Percentiles rank a stretch among this genome's conserved stretches.
phyloP scores from a whole-genome alignment of 2,888 invertebrate species.

The Sminthurinus aureus region DNA sequence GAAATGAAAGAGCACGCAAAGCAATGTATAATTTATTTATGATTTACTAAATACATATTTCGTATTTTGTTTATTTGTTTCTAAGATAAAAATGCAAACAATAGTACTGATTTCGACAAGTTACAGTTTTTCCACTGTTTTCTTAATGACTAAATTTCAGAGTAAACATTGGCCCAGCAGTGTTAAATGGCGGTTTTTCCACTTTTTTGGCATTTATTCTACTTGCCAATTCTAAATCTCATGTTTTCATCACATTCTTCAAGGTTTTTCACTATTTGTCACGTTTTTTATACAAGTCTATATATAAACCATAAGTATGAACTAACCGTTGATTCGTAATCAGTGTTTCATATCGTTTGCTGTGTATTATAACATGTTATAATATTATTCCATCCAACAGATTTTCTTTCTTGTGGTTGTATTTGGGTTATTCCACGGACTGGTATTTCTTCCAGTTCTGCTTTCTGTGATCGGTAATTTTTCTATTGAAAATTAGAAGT shows the following conservation, averaged over 20 bases:
- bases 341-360: not conserved
- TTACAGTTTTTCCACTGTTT: no score
- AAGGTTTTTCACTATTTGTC: conserved; percentile 62
- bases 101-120: no score
- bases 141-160: no score
- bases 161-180: conserved; percentile 66
- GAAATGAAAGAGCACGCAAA: conserved; percentile 62
- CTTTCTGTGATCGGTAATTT: conserved; percentile 62
- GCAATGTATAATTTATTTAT: no score
- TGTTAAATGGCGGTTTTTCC: conserved; percentile 67
- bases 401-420: conserved; percentile 79
- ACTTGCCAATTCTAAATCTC: conserved; percentile 65
- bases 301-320: not conserved
- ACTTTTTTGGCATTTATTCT: conserved; percentile 67
- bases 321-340: not conserved
- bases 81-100: no score
- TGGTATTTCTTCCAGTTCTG: conserved; percentile 77
- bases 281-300: no score
- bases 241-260: conserved; percentile 67
- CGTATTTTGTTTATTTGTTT: no score
- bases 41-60: no score
- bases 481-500: not conserved
- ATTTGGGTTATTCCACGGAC: conserved; percentile 80
- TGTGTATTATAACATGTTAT: not conserved
- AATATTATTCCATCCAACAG: conserved; percentile 61